Evolutionary conservation across 2,113 vertebrate genomes (phyloP).

Genomic region (Irena cyanogastra): DNA sequence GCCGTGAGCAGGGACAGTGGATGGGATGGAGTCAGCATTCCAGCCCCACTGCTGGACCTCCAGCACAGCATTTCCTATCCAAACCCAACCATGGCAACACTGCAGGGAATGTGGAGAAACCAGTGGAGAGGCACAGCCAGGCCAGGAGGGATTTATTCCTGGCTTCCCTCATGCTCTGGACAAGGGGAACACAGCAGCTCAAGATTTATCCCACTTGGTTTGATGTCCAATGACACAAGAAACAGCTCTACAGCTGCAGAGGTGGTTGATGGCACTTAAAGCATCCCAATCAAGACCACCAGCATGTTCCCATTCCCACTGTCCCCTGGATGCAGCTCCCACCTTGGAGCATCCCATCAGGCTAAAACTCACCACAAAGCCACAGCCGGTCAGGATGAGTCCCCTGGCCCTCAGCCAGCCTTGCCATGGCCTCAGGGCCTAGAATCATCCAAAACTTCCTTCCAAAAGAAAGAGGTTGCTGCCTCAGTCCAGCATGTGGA

Average conservation of each 20-base stretch:
- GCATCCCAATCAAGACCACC: neutral
- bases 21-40: fast-evolving
- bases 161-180: neutral
- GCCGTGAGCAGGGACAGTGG: fast-evolving
- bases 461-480: neutral
- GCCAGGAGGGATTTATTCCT: neutral
- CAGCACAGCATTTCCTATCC: neutral
- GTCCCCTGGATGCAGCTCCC: neutral
- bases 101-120: fast-evolving
- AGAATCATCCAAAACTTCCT: neutral
- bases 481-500: neutral
- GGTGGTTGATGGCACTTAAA: neutral
- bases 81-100: neutral
- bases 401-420: neutral
- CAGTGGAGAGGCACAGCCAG: neutral
- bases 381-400: neutral
- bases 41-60: fast-evolving
- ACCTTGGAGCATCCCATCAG: neutral
- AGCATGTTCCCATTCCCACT: neutral
- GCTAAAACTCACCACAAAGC: neutral
- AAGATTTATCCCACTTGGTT: neutral
- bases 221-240: neutral
- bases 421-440: neutral
- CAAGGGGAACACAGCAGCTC: neutral
- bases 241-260: neutral